These are phyloP conservation scores for Hyalella azteca DNA, from an alignment of 2,888 invertebrate genomes.

Conservation along the genomic window DNA sequence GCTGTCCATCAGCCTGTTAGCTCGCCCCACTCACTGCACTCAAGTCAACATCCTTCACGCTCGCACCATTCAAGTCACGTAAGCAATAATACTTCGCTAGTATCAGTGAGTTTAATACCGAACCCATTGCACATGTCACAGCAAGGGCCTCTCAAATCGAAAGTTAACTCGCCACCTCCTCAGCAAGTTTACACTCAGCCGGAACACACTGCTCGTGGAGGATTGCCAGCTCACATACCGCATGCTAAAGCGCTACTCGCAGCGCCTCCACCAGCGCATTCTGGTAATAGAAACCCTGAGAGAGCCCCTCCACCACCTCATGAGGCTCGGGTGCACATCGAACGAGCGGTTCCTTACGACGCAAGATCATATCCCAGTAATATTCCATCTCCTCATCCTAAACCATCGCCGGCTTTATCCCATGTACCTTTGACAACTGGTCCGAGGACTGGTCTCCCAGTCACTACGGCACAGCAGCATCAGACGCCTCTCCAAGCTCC, in stretches of 20 bases:
- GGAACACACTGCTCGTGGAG: constrained; percentile 66
- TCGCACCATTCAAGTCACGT: constrained; percentile 31
- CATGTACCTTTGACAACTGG: constrained; percentile 42
- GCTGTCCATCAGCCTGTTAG: constrained; percentile 30
- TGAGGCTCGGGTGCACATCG: constrained; percentile 47
- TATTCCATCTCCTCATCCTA: constrained; percentile 52
- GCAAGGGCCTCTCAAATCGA: constrained; percentile 44
- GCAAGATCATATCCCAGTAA: constrained; percentile 52
- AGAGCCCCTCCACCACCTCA: constrained; percentile 45
- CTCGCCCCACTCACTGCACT: not conserved
- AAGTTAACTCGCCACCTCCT: constrained; percentile 55
- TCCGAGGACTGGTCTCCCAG: constrained; percentile 44
- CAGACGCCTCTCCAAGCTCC: constrained; percentile 30
- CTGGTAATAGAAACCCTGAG: constrained; percentile 43
- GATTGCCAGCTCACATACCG: not conserved
- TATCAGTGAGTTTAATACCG: constrained; percentile 49
- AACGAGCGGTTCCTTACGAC: constrained; percentile 46
- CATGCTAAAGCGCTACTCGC: constrained; percentile 61
- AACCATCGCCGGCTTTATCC: constrained; percentile 45
- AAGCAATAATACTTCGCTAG: constrained; percentile 15
- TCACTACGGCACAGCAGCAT: constrained; percentile 38
- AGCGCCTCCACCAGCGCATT: constrained; percentile 54
- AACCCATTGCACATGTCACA: constrained; percentile 49
- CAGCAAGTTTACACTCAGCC: constrained; percentile 61
- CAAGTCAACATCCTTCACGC: not conserved